A percentile compares a stretch with the other conserved stretches of the same genome.
These are phyloP conservation scores for Chrosomus eos DNA, from an alignment of 2,797 vertebrate species.

Conservation along the genomic window DNA sequence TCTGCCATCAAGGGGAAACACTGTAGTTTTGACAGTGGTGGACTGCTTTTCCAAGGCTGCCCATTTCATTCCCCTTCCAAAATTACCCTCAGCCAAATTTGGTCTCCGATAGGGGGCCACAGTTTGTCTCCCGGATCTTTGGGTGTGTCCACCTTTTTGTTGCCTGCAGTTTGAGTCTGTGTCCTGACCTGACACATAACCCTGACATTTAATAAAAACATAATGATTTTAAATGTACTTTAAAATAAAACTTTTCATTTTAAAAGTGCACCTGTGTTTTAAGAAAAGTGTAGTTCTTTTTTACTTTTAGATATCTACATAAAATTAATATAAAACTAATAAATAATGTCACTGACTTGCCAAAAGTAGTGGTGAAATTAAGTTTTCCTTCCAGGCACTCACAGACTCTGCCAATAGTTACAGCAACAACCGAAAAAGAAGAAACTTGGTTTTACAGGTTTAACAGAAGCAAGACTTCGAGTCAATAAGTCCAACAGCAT, in stretches of 20 bases:
- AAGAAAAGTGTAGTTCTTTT: not conserved
- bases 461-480: constrained; percentile 29
- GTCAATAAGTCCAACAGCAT: constrained; percentile 43
- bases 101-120: too few species aligned
- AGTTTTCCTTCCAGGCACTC: constrained; percentile 51
- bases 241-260: not conserved
- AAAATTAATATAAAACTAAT: not conserved
- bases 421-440: constrained; percentile 18
- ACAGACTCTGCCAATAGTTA: constrained; percentile 23
- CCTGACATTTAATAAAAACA: not conserved
- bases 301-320: not conserved
- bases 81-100: too few species aligned
- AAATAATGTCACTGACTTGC: not conserved
- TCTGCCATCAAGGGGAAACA: too few species aligned
- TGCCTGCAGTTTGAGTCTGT: not conserved
- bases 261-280: not conserved
- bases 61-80: too few species aligned
- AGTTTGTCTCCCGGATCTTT: too few species aligned
- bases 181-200: not conserved
- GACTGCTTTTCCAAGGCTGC: too few species aligned
- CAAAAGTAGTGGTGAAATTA: constrained; percentile 35
- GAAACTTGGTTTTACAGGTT: constrained; percentile 30
- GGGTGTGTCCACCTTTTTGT: too few species aligned
- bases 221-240: not conserved
- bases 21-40: too few species aligned